phyloP scores from a whole-genome alignment of 2,888 invertebrate species.

The Cylloceria caligata region DNA sequence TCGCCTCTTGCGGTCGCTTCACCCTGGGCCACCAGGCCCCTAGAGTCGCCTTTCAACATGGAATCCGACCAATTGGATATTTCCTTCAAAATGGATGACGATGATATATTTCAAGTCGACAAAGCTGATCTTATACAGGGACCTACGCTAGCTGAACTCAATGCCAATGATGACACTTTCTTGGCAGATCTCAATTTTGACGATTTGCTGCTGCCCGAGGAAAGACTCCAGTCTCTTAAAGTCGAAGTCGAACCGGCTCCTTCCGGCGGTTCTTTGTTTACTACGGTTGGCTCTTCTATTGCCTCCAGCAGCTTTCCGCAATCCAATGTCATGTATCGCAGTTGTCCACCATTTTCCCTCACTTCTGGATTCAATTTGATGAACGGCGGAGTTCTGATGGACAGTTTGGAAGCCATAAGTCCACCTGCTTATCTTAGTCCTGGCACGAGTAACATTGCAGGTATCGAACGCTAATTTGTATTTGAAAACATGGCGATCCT shows the following conservation, averaged over 20 bases:
- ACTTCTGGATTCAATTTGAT: constrained; percentile 75
- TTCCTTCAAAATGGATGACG: constrained; percentile 93
- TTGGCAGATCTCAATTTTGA: constrained; percentile 95
- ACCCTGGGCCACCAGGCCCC: constrained; percentile 86
- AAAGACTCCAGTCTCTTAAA: constrained; percentile 83
- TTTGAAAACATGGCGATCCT: not conserved
- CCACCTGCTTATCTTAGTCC: constrained; percentile 83
- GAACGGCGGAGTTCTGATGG: constrained; percentile 77
- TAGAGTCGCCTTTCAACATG: constrained; percentile 78
- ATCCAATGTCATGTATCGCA: constrained; percentile 76
- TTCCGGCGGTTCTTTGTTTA: constrained; percentile 73
- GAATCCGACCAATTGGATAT: constrained; percentile 80
- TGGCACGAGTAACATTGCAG: constrained; percentile 81
- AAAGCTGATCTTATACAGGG: constrained; percentile 94
- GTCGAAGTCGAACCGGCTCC: constrained; percentile 68
- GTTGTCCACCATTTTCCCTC: constrained; percentile 73
- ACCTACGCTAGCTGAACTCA: constrained; percentile 93
- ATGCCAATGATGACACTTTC: constrained; percentile 93
- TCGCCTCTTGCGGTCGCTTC: constrained; percentile 79
- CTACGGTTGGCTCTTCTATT: constrained; percentile 70
- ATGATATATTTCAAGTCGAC: constrained; percentile 95
- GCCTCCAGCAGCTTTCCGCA: constrained; percentile 83
- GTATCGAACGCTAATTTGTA: constrained; percentile 66
- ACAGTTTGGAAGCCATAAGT: constrained; percentile 81
- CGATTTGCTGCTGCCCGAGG: constrained; percentile 91